Conservation (phyloP, 2,113 vertebrate species). For the Apteryx owenii region DNA sequence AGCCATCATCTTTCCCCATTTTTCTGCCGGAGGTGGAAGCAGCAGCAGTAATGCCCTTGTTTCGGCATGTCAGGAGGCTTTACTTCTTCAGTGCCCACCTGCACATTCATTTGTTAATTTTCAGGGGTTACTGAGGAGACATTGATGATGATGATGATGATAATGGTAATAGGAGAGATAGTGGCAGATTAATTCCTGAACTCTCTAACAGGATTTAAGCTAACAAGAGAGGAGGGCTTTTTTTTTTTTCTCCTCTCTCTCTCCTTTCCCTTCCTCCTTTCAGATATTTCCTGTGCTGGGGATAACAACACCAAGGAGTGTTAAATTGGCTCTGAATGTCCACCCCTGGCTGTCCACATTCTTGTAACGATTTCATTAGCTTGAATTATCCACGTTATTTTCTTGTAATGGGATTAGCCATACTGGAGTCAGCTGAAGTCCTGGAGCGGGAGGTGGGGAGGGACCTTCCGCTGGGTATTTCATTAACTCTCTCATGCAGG, state of each 20-base stretch:
- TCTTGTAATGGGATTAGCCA: slow-evolving; percentile 80
- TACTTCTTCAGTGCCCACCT: background rate
- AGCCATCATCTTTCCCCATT: background rate
- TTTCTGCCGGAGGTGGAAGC: accelerated
- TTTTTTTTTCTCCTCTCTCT: background rate
- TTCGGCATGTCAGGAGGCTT: background rate
- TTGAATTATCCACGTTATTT: slow-evolving; percentile 83
- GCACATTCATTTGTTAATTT: background rate
- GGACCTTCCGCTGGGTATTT: slow-evolving; percentile 5
- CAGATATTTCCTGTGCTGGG: slow-evolving; percentile 60
- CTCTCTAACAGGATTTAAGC: slow-evolving; percentile 51
- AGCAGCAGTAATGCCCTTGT: accelerated
- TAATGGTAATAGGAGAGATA: background rate
- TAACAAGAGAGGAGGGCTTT: slow-evolving; percentile 44
- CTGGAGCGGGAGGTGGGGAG: slow-evolving; percentile 43
- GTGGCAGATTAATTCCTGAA: slow-evolving; percentile 49
- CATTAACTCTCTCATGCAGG: slow-evolving; percentile 55
- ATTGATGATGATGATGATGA: background rate
- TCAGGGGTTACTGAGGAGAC: slow-evolving; percentile 21
- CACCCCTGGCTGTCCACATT: slow-evolving; percentile 78
- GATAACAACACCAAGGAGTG: slow-evolving; percentile 70
- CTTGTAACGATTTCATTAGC: slow-evolving; percentile 82
- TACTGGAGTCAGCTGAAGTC: slow-evolving; percentile 73
- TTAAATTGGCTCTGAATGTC: slow-evolving; percentile 77
- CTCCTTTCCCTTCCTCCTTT: slow-evolving; percentile 46